A percentile compares a stretch with the other conserved stretches of the same genome.
Evolutionary conservation across 1,140 invertebrate genomes (phyloP).

Genomic region (Brachionus calyciflorus): DNA sequence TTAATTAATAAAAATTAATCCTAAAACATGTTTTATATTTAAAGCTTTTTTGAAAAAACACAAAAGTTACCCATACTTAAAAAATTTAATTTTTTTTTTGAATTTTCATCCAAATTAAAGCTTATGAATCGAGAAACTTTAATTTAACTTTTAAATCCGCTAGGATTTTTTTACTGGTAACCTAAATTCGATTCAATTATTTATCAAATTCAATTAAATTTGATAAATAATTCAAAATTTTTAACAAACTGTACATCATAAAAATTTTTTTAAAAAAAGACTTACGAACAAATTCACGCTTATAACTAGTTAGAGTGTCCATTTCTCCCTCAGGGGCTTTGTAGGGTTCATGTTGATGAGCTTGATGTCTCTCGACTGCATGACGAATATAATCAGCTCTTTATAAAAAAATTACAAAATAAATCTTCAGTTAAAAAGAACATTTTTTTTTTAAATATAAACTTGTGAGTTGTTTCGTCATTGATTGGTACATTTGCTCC

Average conservation of each 20-base stretch:
- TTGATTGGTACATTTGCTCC: conserved; percentile 48
- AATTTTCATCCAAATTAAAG: too few relatives aligned
- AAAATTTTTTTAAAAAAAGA: conserved; percentile 4
- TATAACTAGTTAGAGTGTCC: conserved; percentile 58
- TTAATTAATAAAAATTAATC: too few relatives aligned
- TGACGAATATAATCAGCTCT: conserved; percentile 59
- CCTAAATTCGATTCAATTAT: too few relatives aligned
- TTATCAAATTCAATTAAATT: too few relatives aligned
- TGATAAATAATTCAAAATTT: too few relatives aligned
- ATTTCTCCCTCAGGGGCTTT: conserved; percentile 55
- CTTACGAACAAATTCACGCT: conserved; percentile 58
- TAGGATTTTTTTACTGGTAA: too few relatives aligned
- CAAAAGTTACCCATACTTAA: too few relatives aligned
- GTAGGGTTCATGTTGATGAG: conserved; percentile 53
- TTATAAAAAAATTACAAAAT: conserved; percentile 41
- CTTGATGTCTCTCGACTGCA: conserved; percentile 51
- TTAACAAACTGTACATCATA: background rate
- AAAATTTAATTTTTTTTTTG: too few relatives aligned
- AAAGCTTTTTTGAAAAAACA: too few relatives aligned
- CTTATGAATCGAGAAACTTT: too few relatives aligned
- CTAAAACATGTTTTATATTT: too few relatives aligned
- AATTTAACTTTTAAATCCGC: too few relatives aligned
- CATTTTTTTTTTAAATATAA: background rate
- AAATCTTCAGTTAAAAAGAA: background rate
- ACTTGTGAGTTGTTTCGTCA: conserved; percentile 51